Conservation (phyloP, 2,113 vertebrate genomes). For the Gymnocephalus cernua region DNA sequence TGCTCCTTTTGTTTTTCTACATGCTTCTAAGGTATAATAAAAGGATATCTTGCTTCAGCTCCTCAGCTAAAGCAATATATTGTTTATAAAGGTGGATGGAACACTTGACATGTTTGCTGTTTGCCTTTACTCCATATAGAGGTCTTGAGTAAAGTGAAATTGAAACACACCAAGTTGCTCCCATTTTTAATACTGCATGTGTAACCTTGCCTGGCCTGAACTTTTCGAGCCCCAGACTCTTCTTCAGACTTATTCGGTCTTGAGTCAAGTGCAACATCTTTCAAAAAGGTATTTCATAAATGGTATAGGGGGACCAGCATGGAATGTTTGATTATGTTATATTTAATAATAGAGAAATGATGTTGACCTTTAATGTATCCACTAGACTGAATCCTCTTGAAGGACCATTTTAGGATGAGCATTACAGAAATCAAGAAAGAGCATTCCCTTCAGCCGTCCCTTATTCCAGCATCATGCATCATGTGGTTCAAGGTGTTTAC, state of each 20-base stretch:
- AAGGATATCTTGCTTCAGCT: background rate
- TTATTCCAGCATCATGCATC: background rate
- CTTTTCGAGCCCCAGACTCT: no score
- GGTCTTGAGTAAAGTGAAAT: no score
- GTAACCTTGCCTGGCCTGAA: no score
- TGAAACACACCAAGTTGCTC: no score
- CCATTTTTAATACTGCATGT: no score
- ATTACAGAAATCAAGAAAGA: background rate
- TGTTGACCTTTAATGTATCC: conserved; percentile 25
- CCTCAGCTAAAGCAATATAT: background rate
- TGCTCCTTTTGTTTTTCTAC: background rate
- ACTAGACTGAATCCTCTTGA: conserved; percentile 4
- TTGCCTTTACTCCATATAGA: background rate
- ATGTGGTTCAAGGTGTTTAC: background rate
- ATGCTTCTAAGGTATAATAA: background rate
- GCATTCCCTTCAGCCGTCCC: background rate
- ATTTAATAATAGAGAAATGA: conserved; percentile 9
- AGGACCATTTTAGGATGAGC: background rate
- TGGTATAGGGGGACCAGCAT: background rate
- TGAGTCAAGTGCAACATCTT: background rate
- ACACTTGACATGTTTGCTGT: conserved; percentile 3
- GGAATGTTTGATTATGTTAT: conserved; percentile 3
- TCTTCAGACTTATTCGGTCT: no score
- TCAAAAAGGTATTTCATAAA: conserved; percentile 20
- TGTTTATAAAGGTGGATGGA: background rate